Evolutionary conservation across 2,888 invertebrate genomes (phyloP).

Genomic region (Catocala nupta): DNA sequence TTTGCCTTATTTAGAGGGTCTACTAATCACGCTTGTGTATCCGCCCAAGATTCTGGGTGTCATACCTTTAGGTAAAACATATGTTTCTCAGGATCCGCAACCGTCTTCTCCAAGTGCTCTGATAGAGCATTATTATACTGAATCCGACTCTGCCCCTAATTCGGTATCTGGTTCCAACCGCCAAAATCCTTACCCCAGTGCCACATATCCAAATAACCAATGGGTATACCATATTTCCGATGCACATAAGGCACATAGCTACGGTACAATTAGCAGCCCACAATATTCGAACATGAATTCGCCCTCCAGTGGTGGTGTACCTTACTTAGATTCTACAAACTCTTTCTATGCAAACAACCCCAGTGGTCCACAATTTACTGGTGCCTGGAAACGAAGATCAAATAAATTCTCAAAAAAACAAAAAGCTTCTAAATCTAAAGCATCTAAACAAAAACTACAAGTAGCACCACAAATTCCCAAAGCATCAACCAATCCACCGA

Average conservation of each 20-base stretch:
- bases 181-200: neutral
- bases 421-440: neutral
- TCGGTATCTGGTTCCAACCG: neutral
- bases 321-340: neutral
- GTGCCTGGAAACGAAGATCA: neutral
- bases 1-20: constrained; percentile 60
- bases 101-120: neutral
- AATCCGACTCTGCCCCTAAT: neutral
- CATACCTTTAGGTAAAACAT: constrained; percentile 63
- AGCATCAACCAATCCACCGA: too few species aligned
- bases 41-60: constrained; percentile 68
- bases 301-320: neutral
- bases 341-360: neutral
- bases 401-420: neutral
- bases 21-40: constrained; percentile 59
- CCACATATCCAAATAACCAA: neutral
- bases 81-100: constrained; percentile 26
- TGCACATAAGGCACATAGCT: neutral
- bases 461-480: too few species aligned
- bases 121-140: neutral
- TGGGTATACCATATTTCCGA: neutral
- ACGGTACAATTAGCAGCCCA: neutral
- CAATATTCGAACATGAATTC: neutral
- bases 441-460: neutral
- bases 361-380: neutral